Evolutionary conservation across 2,113 vertebrate species (phyloP).

Genomic region (Hydropotes inermis): DNA sequence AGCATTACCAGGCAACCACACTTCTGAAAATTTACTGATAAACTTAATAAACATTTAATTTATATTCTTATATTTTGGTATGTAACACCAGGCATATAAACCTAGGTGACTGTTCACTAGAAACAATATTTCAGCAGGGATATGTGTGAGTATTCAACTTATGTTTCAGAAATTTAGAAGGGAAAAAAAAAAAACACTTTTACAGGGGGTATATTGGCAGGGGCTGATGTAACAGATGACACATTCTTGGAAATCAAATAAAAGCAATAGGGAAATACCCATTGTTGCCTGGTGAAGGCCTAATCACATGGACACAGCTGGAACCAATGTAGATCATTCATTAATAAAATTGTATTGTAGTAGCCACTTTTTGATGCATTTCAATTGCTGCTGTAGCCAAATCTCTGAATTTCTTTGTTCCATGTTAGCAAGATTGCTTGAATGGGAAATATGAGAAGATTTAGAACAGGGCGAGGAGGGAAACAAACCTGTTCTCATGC

Average conservation of each 20-base stretch:
- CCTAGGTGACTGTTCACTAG: constrained; percentile 75
- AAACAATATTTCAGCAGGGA: constrained; percentile 79
- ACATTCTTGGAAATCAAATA: constrained; percentile 87
- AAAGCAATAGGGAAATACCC: constrained; percentile 84
- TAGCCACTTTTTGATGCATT: constrained; percentile 77
- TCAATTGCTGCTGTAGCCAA: constrained; percentile 70
- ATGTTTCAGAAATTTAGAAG: constrained; percentile 76
- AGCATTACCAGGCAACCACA: constrained; percentile 73
- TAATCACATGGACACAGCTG: constrained; percentile 86
- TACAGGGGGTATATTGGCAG: constrained; percentile 80
- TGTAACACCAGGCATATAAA: constrained; percentile 71
- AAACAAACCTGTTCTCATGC: constrained; percentile 27
- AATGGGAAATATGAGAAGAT: constrained; percentile 52
- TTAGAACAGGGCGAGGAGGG: neutral
- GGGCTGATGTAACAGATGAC: constrained; percentile 83
- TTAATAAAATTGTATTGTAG: constrained; percentile 83
- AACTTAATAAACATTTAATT: constrained; percentile 74
- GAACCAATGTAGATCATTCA: constrained; percentile 84
- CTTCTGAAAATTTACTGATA: constrained; percentile 69
- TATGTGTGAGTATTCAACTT: constrained; percentile 81
- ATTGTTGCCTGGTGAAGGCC: constrained; percentile 81
- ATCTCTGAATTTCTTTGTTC: constrained; percentile 66
- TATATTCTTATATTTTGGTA: constrained; percentile 75
- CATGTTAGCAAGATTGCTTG: constrained; percentile 51
- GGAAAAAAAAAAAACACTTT: constrained; percentile 69